Conservation (phyloP, 1,140 invertebrate genomes). For the Drosophila guanche region DNA sequence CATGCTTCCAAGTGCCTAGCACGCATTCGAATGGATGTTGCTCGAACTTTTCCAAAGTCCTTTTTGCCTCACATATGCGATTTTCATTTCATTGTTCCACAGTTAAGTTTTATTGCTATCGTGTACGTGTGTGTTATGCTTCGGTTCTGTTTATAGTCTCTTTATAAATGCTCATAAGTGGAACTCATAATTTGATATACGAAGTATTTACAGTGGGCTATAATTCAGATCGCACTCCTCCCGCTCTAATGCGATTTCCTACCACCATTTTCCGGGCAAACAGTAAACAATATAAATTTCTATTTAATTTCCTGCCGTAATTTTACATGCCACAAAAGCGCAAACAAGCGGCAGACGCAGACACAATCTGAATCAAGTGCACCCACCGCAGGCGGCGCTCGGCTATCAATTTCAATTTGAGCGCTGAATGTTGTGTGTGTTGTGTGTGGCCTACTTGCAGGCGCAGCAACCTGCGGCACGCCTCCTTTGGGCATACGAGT, state of each 20-base stretch:
- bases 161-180: conserved; percentile 53
- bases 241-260: conserved; percentile 21
- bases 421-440: conserved; percentile 50
- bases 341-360: conserved; percentile 24
- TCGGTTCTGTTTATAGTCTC: conserved; percentile 28
- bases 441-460: conserved; percentile 53
- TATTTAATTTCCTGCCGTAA: conserved; percentile 52
- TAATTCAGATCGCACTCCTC: no score
- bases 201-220: conserved; percentile 27
- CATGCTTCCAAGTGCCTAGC: conserved; percentile 64
- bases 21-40: conserved; percentile 54
- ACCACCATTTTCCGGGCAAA: neutral
- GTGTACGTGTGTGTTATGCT: conserved; percentile 26
- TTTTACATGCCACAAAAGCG: conserved; percentile 33
- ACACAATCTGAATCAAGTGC: conserved; percentile 42
- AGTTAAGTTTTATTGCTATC: conserved; percentile 17
- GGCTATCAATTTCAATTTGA: conserved; percentile 80
- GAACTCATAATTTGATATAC: conserved; percentile 59
- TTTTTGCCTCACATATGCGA: conserved; percentile 39
- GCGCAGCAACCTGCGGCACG: conserved; percentile 32
- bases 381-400: conserved; percentile 56
- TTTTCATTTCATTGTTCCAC: conserved; percentile 10
- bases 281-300: conserved; percentile 54
- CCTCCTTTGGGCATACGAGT: conserved; percentile 4
- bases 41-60: conserved; percentile 1